These are phyloP conservation scores for Oenanthe melanoleuca DNA, from an alignment of 2,113 vertebrate genomes.

Conservation along the genomic window DNA sequence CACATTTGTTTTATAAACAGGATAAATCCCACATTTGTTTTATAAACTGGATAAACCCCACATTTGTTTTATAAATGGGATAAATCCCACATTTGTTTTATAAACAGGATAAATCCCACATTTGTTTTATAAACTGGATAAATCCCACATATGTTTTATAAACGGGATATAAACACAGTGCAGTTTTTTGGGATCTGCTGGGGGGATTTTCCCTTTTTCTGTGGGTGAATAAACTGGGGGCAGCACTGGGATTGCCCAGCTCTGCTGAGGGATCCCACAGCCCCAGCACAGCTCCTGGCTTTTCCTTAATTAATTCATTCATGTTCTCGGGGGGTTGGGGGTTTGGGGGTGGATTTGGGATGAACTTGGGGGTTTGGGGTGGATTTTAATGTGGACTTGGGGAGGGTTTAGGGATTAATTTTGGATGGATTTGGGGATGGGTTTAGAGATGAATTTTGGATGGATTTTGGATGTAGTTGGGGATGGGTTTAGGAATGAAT, in stretches of 20 bases:
- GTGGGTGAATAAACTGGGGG: background rate
- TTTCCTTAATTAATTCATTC: background rate
- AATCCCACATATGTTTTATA: background rate
- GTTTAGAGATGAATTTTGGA: background rate
- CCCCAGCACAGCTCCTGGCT: background rate
- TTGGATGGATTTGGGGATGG: background rate
- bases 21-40: no score
- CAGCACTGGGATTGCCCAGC: rapidly evolving
- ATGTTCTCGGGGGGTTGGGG: background rate
- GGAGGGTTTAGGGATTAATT: no score
- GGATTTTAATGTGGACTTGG: no score
- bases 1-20: no score
- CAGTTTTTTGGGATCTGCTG: background rate
- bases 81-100: background rate
- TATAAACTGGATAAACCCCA: background rate
- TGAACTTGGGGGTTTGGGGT: background rate
- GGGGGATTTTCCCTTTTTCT: background rate
- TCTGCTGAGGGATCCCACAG: background rate
- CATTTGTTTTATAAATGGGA: no score
- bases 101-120: no score
- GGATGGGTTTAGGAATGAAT: background rate
- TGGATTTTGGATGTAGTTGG: no score
- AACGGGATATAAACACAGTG: background rate
- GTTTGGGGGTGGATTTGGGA: no score
- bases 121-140: no score